phyloP scores from a whole-genome alignment of 1,140 invertebrate species.

The Saxidomus purpurata region DNA sequence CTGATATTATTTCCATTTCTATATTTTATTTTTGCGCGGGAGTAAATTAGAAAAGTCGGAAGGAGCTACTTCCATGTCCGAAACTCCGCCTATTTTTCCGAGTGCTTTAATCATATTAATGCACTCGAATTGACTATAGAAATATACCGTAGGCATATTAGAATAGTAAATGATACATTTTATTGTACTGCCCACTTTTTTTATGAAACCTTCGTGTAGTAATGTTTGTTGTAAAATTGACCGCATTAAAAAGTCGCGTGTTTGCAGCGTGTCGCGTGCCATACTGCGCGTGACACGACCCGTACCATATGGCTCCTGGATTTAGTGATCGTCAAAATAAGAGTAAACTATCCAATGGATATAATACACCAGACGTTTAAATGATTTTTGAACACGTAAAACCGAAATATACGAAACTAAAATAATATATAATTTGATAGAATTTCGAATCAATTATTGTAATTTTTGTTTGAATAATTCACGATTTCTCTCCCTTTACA shows the following conservation, averaged over 20 bases:
- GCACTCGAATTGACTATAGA: too few species aligned
- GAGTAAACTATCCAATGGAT: neutral
- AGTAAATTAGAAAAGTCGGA: too few species aligned
- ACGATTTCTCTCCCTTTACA: neutral
- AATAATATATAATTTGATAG: neutral
- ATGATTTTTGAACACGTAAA: neutral
- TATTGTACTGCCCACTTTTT: neutral
- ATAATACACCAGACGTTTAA: neutral
- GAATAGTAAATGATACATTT: neutral
- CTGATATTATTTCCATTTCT: too few species aligned
- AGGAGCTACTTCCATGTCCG: too few species aligned
- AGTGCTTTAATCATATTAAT: too few species aligned
- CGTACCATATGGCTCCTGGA: constrained; percentile 35
- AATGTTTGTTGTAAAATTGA: constrained; percentile 16
- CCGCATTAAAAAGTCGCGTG: constrained; percentile 22
- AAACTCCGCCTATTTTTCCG: too few species aligned
- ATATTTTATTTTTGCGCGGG: too few species aligned
- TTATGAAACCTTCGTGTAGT: constrained; percentile 9
- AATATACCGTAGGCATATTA: too few species aligned
- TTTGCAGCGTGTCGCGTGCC: constrained; percentile 42
- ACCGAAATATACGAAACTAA: neutral
- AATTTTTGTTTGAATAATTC: too few species aligned
- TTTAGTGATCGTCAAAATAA: neutral
- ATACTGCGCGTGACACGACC: constrained; percentile 37
- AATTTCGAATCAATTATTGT: too few species aligned